Evolutionary conservation across 92 coral and sea anemone species (phyloP).

Genomic region (Galaxea fascicularis): DNA sequence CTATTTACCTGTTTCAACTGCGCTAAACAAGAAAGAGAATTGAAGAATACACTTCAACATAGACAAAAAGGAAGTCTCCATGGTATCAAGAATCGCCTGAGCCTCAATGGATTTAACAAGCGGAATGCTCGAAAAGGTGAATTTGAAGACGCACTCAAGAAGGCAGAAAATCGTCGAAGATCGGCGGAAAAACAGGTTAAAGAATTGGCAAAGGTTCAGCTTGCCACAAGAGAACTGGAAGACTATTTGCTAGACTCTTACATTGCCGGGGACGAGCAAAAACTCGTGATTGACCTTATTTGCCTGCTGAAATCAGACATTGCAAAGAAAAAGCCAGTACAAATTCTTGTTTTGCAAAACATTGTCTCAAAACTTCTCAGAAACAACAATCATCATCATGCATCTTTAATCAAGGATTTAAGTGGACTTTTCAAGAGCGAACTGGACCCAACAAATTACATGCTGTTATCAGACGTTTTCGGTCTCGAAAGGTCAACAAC

Average conservation of each 20-base stretch:
- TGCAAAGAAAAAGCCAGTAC: constrained; percentile 45
- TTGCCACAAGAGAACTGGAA: constrained; percentile 37
- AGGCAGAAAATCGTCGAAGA: constrained; percentile 4
- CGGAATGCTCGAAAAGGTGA: constrained; percentile 41
- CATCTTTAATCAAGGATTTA: constrained; percentile 59
- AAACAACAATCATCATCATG: constrained; percentile 48
- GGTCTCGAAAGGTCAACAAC: constrained; percentile 48
- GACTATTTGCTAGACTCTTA: constrained; percentile 36
- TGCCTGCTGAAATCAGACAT: constrained; percentile 29
- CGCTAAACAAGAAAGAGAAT: constrained; percentile 5
- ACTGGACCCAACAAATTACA: constrained; percentile 65
- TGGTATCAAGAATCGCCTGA: not conserved
- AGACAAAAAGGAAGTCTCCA: not conserved
- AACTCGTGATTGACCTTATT: constrained; percentile 43
- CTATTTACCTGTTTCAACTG: constrained; percentile 6
- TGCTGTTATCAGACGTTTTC: constrained; percentile 43
- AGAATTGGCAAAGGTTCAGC: constrained; percentile 21
- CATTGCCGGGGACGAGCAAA: constrained; percentile 33
- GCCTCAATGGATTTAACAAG: constrained; percentile 43
- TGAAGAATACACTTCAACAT: constrained; percentile 4
- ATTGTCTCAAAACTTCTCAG: constrained; percentile 48
- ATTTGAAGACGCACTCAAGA: constrained; percentile 15
- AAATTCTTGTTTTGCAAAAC: constrained; percentile 50
- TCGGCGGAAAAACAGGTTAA: constrained; percentile 21
- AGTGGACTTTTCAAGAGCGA: constrained; percentile 68